Base-by-base conservation (phyloP, 2,888 invertebrate species). In the Agrilus mali region DNA sequence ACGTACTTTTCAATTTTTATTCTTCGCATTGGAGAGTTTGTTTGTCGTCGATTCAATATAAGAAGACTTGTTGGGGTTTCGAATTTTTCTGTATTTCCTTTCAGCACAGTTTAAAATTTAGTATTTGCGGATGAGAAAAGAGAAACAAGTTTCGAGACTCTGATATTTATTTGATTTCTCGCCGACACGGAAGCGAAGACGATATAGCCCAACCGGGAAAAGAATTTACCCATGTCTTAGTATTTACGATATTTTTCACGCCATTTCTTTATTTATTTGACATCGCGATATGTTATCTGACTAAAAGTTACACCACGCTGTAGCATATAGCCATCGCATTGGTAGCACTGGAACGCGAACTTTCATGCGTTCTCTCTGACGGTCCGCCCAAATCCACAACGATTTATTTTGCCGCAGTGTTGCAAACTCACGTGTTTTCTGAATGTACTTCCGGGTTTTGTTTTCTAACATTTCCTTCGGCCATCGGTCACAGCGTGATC, bases 331-430 rank as follows among this genome's bases (percentile, higher is more conserved):
- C 32, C 32, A 32, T 44, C 36, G 39, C 46, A 41, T 17, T 33
- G 22, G 20, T 40, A 20, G 15, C 36, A 35, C 37, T 16, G 16
- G 16, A 33, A 15, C 34, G 40, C 33, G 10, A 35, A 35, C 16
- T 14, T 32, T 27, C 27, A 10, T 32, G 42, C 36, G 40, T 40
- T 42, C 27, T 42, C 27, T 36, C 33, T 16, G 42, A 57, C 56
- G 51, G 47, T 54, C 55, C 49, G 50, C 55, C 58, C 59, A 60
- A 61, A 61, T 60, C 60, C 58, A 58, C 59, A 57, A 61, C 63
- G 64, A 63, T 63, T 63, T 63, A 64, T 60, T 59, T 54, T 45
- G 57, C 52, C 55, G 53, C 54, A 56, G 57, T 57, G 59, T 57
- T 57, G 57, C 55, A 53, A 53, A 27, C 27, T 27, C 51, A 55